Evolutionary conservation across 2,113 vertebrate species (phyloP).

Genomic region (Odobenus rosmarus): DNA sequence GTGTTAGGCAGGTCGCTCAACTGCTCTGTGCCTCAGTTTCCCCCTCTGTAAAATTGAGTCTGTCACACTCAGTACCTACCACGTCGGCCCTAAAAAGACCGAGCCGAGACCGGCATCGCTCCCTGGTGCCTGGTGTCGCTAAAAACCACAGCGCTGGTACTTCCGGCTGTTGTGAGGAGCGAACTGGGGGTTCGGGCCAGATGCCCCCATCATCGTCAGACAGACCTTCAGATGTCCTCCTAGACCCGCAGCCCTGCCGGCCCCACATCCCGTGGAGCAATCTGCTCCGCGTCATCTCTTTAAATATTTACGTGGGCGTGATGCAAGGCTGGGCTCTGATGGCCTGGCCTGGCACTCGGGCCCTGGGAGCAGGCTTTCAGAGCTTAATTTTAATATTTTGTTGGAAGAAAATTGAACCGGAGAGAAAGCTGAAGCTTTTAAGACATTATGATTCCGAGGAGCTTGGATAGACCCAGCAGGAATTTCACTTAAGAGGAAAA

Average conservation of each 20-base stretch:
- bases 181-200: background rate
- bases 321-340: background rate
- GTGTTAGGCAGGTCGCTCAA: accelerated
- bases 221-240: background rate
- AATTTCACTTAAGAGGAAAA: background rate
- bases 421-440: constrained; percentile 67
- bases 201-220: background rate
- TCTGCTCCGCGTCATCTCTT: background rate
- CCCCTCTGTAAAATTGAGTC: background rate
- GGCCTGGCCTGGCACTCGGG: background rate
- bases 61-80: accelerated
- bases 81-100: background rate
- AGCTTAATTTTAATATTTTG: constrained; percentile 44
- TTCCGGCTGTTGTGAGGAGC: accelerated
- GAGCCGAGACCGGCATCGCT: too few species aligned
- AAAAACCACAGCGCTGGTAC: accelerated
- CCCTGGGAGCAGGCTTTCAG: background rate
- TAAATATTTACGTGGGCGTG: constrained; percentile 42
- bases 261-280: background rate
- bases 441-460: background rate
- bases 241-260: accelerated
- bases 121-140: accelerated
- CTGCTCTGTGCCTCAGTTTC: background rate
- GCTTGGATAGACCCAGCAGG: background rate
- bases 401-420: constrained; percentile 46